Percentiles rank a stretch among this genome's conserved stretches.
Evolutionary conservation across 2,797 vertebrate species (phyloP).

Genomic region (Agapornis canus): DNA sequence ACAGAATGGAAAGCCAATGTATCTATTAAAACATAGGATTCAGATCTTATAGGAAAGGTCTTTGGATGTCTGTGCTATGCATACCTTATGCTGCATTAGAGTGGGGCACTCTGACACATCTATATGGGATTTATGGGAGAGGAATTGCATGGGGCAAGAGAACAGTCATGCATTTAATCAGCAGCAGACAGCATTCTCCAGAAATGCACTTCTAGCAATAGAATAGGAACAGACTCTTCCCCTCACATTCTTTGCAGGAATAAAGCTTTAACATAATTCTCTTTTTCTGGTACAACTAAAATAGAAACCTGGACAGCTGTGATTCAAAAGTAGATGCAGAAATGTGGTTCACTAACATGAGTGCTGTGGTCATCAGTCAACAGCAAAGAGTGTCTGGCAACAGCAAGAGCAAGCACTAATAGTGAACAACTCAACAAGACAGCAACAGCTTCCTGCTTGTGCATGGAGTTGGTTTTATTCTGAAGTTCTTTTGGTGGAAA

Average conservation of each 20-base stretch:
- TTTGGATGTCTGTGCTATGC: neutral
- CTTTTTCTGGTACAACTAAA: neutral
- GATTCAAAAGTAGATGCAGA: neutral
- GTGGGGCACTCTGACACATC: too few species aligned
- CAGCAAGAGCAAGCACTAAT: neutral
- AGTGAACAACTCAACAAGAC: accelerated
- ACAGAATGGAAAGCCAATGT: neutral
- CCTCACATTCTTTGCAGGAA: neutral
- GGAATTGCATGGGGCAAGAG: neutral
- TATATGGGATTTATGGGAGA: neutral
- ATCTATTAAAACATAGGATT: neutral
- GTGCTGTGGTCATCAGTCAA: neutral
- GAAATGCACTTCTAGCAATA: neutral
- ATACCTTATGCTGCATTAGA: neutral
- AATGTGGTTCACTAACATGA: accelerated
- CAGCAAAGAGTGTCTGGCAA: neutral
- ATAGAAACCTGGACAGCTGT: neutral
- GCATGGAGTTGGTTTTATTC: accelerated
- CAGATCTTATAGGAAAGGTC: neutral
- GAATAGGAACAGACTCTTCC: neutral
- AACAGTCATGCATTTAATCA: accelerated
- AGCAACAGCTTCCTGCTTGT: neutral
- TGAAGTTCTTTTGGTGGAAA: neutral
- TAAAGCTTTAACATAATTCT: neutral
- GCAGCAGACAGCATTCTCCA: neutral